Percentiles rank a stretch among this genome's conserved stretches.
These are phyloP conservation scores for Crenichthys baileyi DNA, from an alignment of 2,797 vertebrate species.

Conservation along the genomic window DNA sequence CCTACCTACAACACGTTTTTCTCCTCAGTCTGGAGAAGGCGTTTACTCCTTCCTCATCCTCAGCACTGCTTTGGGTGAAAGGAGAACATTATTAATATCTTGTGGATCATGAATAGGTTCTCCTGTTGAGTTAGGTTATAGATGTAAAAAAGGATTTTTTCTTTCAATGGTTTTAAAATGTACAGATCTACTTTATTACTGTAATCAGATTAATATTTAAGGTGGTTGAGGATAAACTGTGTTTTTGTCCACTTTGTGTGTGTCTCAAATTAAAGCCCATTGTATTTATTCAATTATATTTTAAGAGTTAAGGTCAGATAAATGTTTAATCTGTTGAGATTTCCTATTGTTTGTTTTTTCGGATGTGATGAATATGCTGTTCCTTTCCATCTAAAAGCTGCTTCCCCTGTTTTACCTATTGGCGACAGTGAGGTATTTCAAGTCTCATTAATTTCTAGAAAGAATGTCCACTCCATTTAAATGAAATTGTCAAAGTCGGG, in stretches of 20 bases:
- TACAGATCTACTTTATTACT: too few species aligned
- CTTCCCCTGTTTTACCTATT: too few species aligned
- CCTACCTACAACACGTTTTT: constrained; percentile 61
- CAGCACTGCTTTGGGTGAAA: constrained; percentile 7
- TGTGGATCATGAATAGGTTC: not conserved
- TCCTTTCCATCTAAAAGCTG: too few species aligned
- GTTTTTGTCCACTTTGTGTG: not conserved
- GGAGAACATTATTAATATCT: not conserved
- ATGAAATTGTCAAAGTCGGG: too few species aligned
- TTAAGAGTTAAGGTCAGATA: too few species aligned
- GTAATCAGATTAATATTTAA: too few species aligned
- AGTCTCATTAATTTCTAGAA: too few species aligned
- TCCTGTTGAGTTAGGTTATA: not conserved
- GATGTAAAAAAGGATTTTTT: not conserved
- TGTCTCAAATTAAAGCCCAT: not conserved
- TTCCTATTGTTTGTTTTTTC: too few species aligned
- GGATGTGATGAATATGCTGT: too few species aligned
- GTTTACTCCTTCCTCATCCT: constrained; percentile 9
- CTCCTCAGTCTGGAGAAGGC: constrained; percentile 35
- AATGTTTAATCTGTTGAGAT: too few species aligned
- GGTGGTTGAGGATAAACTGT: not conserved
- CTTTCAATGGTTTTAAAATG: not conserved
- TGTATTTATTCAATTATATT: not conserved
- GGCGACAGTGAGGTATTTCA: too few species aligned
- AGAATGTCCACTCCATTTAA: too few species aligned